Evolutionary conservation across 2,797 vertebrate species (phyloP).

Genomic region (Menidia menidia): DNA sequence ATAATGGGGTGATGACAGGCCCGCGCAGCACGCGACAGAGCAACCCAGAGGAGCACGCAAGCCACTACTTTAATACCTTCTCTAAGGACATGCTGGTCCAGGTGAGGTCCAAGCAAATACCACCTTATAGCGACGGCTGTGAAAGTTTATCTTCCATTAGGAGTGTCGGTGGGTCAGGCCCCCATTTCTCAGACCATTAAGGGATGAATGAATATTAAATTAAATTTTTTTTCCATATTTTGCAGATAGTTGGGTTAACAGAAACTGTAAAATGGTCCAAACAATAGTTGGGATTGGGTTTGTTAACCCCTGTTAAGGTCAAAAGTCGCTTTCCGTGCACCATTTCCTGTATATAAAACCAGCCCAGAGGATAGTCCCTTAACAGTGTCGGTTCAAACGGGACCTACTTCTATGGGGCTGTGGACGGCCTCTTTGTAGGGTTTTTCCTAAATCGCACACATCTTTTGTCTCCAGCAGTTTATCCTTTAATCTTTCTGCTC

Average conservation of each 20-base stretch:
- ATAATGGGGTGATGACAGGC: conserved; percentile 91
- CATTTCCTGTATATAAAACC: conserved; percentile 2
- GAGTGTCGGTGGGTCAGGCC: background rate
- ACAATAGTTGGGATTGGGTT: background rate
- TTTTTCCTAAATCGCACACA: conserved; percentile 2
- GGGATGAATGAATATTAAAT: too few relatives aligned
- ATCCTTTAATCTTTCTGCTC: conserved; percentile 22
- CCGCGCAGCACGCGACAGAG: conserved; percentile 95
- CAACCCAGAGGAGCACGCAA: conserved; percentile 96
- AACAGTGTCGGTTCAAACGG: conserved; percentile 8
- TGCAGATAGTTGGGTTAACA: too few relatives aligned
- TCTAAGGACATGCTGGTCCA: conserved; percentile 97
- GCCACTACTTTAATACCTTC: conserved; percentile 95
- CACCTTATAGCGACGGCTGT: background rate
- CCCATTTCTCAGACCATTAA: background rate
- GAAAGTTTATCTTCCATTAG: background rate
- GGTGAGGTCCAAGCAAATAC: conserved; percentile 75
- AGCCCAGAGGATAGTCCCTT: conserved; percentile 1
- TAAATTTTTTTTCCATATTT: too few relatives aligned
- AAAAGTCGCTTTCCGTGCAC: background rate
- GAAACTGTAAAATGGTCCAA: too few relatives aligned
- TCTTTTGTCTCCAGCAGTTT: conserved; percentile 9
- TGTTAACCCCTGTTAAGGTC: background rate
- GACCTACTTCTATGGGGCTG: background rate
- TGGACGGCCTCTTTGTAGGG: background rate